Percentiles rank a stretch among this genome's conserved stretches.
These are phyloP conservation scores for Ophraella communa DNA, from an alignment of 2,888 invertebrate species.

Conservation along the genomic window DNA sequence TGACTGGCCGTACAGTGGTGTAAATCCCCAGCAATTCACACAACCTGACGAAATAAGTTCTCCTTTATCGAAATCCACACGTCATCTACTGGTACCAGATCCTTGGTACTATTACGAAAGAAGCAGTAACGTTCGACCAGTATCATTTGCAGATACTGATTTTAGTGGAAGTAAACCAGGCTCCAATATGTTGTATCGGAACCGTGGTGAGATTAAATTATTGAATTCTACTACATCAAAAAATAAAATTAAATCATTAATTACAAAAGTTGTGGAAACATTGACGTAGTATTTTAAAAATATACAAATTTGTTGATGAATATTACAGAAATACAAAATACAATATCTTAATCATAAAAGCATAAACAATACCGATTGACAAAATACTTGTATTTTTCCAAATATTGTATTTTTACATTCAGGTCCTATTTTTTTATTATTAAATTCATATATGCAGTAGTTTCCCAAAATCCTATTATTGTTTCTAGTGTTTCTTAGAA, in stretches of 20 bases:
- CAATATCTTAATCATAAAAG: too few relatives aligned
- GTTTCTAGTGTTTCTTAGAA: too few relatives aligned
- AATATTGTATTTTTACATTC: too few relatives aligned
- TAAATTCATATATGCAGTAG: too few relatives aligned
- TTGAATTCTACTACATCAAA: slow-evolving; percentile 7
- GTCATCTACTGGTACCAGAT: slow-evolving; percentile 77
- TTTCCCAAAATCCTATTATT: too few relatives aligned
- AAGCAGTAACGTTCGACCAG: slow-evolving; percentile 52
- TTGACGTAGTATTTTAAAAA: too few relatives aligned
- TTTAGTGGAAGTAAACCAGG: slow-evolving; percentile 50
- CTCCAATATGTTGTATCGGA: slow-evolving; percentile 53
- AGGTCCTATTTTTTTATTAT: too few relatives aligned
- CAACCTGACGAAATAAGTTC: slow-evolving; percentile 79
- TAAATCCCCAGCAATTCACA: slow-evolving; percentile 79
- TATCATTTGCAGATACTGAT: slow-evolving; percentile 51
- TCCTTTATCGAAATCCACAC: slow-evolving; percentile 77
- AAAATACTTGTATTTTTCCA: too few relatives aligned
- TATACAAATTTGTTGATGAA: too few relatives aligned
- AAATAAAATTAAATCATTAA: not conserved
- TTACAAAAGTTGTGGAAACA: not conserved
- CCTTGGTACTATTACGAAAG: slow-evolving; percentile 71
- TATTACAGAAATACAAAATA: too few relatives aligned
- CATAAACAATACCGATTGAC: too few relatives aligned
- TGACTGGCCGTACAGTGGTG: slow-evolving; percentile 77
- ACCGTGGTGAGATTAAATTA: slow-evolving; percentile 53